Percentiles rank a stretch among this genome's conserved stretches.
These are phyloP conservation scores for Melitaea cinxia DNA, from an alignment of 1,140 invertebrate species.

Conservation along the genomic window DNA sequence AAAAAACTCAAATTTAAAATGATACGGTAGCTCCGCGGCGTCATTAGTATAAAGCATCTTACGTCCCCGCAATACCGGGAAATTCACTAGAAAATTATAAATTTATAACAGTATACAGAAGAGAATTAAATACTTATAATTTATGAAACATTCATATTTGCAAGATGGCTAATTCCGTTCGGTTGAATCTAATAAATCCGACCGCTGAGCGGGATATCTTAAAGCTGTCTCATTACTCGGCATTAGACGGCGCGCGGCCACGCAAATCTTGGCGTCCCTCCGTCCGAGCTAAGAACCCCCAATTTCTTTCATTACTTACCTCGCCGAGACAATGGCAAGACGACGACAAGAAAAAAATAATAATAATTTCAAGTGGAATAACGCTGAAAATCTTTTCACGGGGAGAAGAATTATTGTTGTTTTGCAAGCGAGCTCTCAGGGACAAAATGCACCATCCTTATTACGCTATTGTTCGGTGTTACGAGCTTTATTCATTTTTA, in stretches of 20 bases:
- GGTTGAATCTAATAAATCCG: constrained; percentile 72
- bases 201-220: constrained; percentile 62
- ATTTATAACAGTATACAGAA: too few species aligned
- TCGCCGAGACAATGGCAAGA: constrained; percentile 80
- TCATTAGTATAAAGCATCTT: too few species aligned
- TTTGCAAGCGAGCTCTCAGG: constrained; percentile 79
- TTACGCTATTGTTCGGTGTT: constrained; percentile 79
- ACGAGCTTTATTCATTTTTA: constrained; percentile 81
- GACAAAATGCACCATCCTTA: constrained; percentile 80
- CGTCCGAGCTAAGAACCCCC: constrained; percentile 67
- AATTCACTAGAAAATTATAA: too few species aligned
- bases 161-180: constrained; percentile 61
- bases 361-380: constrained; percentile 82
- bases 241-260: constrained; percentile 71
- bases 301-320: constrained; percentile 81
- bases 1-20: too few species aligned
- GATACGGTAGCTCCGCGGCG: too few species aligned
- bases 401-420: constrained; percentile 80
- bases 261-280: constrained; percentile 74
- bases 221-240: constrained; percentile 77
- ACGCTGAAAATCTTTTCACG: constrained; percentile 81
- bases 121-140: not conserved
- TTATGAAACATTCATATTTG: constrained; percentile 34
- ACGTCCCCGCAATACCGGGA: too few species aligned
- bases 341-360: constrained; percentile 78